Conservation (phyloP, 2,888 invertebrate genomes). For the Apomyelois bistriatella region DNA sequence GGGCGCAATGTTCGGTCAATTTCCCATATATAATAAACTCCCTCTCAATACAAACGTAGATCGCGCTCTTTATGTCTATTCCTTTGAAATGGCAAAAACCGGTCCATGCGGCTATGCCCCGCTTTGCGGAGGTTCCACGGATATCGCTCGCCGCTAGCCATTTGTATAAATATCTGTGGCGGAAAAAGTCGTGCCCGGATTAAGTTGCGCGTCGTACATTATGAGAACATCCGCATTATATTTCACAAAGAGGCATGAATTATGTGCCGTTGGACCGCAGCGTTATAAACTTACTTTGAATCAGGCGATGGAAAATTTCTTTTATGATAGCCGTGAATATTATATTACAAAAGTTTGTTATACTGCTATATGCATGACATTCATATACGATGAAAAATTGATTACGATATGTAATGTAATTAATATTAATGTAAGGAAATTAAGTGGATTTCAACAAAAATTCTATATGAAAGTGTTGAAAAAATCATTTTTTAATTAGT, state of each 20-base stretch:
- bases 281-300: conserved; percentile 59
- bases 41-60: conserved; percentile 6
- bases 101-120: background rate
- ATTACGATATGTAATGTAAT: no score
- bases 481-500: no score
- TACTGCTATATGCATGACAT: no score
- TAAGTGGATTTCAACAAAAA: no score
- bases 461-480: no score
- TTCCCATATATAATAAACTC: conserved; percentile 9
- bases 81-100: conserved; percentile 12
- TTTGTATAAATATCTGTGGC: conserved; percentile 57
- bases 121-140: background rate
- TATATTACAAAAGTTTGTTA: conserved; percentile 12
- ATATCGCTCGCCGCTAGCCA: conserved; percentile 25
- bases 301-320: conserved; percentile 52
- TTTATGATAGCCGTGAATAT: conserved; percentile 28
- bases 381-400: no score
- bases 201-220: conserved; percentile 73
- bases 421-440: no score
- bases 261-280: conserved; percentile 57
- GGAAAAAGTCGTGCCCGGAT: conserved; percentile 64
- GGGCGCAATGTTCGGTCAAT: conserved; percentile 6
- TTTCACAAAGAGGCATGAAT: conserved; percentile 69
- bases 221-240: conserved; percentile 73
- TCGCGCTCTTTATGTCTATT: conserved; percentile 10